Percentiles rank a stretch among this genome's conserved stretches.
These are phyloP conservation scores for Lacanobia wlatinum DNA, from an alignment of 2,888 invertebrate species.

Conservation along the genomic window DNA sequence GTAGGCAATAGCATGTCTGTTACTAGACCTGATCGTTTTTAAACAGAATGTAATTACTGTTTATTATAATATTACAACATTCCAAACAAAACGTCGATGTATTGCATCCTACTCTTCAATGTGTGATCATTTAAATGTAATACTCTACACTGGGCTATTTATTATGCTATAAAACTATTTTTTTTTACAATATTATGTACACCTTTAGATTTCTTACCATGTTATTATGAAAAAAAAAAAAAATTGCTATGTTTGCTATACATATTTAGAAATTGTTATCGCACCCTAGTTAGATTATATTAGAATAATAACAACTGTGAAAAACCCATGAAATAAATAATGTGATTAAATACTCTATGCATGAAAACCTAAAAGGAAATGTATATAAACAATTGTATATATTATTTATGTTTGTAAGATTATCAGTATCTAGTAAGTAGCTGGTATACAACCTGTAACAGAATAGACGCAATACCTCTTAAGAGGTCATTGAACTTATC, in stretches of 20 bases:
- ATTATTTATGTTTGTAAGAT: conserved; percentile 20
- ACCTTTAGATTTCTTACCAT: conserved; percentile 24
- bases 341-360: conserved; percentile 52
- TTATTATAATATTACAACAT: conserved; percentile 4
- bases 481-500: too few relatives aligned
- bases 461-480: too few relatives aligned
- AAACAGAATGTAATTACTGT: conserved; percentile 8
- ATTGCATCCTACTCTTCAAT: neutral
- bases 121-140: conserved; percentile 27
- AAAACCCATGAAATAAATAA: conserved; percentile 52
- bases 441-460: too few relatives aligned
- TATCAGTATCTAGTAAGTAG: conserved; percentile 23
- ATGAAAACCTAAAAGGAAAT: conserved; percentile 36
- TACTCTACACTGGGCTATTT: conserved; percentile 31
- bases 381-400: conserved; percentile 45
- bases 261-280: conserved; percentile 44
- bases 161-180: conserved; percentile 32
- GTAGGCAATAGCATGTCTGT: neutral
- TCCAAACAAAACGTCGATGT: neutral
- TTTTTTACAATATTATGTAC: conserved; percentile 49
- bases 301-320: conserved; percentile 28
- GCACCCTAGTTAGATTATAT: conserved; percentile 22
- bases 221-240: conserved; percentile 28
- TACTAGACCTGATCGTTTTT: neutral
- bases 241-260: conserved; percentile 42